A percentile compares a stretch with the other conserved stretches of the same genome.
phyloP scores from a whole-genome alignment of 2,888 invertebrate genomes.

The Eugnorisma glareosa region DNA sequence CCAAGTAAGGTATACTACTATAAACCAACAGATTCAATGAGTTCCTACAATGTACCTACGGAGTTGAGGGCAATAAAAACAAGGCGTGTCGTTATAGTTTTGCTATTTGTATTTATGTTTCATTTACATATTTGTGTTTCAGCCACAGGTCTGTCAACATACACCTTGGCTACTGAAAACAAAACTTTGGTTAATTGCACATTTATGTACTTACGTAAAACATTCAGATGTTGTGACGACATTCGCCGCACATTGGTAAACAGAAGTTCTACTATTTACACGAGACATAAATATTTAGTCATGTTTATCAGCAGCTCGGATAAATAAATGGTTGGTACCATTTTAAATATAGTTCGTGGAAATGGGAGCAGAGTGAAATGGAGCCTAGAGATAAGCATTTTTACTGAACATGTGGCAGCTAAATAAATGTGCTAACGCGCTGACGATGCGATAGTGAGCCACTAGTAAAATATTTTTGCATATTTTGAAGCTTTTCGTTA shows the following conservation, averaged over 20 bases:
- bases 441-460: slow-evolving; percentile 15
- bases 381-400: slow-evolving; percentile 56
- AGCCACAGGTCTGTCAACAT: slow-evolving; percentile 49
- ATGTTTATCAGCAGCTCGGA: background rate
- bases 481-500: background rate
- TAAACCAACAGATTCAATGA: slow-evolving; percentile 56
- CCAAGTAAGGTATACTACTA: slow-evolving; percentile 52
- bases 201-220: slow-evolving; percentile 27
- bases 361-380: slow-evolving; percentile 46
- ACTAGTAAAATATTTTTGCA: slow-evolving; percentile 14
- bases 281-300: slow-evolving; percentile 30
- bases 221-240: slow-evolving; percentile 17
- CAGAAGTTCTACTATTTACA: slow-evolving; percentile 12
- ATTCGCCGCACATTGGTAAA: background rate
- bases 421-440: slow-evolving; percentile 37
- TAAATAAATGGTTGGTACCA: slow-evolving; percentile 7
- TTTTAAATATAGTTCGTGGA: slow-evolving; percentile 43
- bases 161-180: slow-evolving; percentile 28
- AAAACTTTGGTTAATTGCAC: slow-evolving; percentile 40
- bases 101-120: slow-evolving; percentile 51
- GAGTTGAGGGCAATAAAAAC: slow-evolving; percentile 52
- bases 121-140: slow-evolving; percentile 44
- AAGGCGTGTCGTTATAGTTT: slow-evolving; percentile 41
- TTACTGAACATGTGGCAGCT: slow-evolving; percentile 45
- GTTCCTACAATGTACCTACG: slow-evolving; percentile 40